Base-by-base conservation (phyloP, 2,113 vertebrate genomes). In the Tonatia bakeri region DNA sequence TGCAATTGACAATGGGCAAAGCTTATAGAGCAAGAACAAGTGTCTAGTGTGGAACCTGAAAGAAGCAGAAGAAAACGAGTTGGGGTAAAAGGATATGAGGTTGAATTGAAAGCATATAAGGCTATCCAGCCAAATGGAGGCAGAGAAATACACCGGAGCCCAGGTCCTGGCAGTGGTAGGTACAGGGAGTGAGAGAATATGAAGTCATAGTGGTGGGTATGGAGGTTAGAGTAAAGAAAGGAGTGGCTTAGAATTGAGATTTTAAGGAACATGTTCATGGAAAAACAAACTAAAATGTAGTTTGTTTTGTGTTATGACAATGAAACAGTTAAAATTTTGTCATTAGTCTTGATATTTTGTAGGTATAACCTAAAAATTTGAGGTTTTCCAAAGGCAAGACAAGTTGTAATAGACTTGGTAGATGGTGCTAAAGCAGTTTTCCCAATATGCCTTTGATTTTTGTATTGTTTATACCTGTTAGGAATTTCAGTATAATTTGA, bases 311-410 rank as follows among this genome's bases (percentile, higher is more conserved):
- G 75, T 54, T 50, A 19, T 52, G 22, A 17, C 64, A 14, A 85
- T 88, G 26, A 47, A 76, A 56, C 31, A 69, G 47, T 69, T 81
- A 67, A 61, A 20, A 70, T 90, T 92, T 81, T 95, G n/a, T 19
- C 16, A 24, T 72, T 72, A 59, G 7, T 54, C 4, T 77, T 87
- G 14, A 61, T 6, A 70, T 40, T 40, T 87, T 90, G 19, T 90
- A 69, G 33, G 56, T 80, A 40, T 1, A 61, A 1, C 2, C 3
- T 79, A 16, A 67, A 73, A 15, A 38, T 13, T 14, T 83, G 52
- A 67, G 13, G 15, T 36, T 22, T 43, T 24, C 52, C 4, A n/a
- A 12, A 9, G 3, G 3, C 17, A 36, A 65, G 16, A 22, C 1
- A 13, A 50, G 0, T 38, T 84, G 4, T 24, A 64, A 56, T 10